These are phyloP conservation scores for Cyclargus thomasi DNA, from an alignment of 1,140 invertebrate species.

Conservation along the genomic window DNA sequence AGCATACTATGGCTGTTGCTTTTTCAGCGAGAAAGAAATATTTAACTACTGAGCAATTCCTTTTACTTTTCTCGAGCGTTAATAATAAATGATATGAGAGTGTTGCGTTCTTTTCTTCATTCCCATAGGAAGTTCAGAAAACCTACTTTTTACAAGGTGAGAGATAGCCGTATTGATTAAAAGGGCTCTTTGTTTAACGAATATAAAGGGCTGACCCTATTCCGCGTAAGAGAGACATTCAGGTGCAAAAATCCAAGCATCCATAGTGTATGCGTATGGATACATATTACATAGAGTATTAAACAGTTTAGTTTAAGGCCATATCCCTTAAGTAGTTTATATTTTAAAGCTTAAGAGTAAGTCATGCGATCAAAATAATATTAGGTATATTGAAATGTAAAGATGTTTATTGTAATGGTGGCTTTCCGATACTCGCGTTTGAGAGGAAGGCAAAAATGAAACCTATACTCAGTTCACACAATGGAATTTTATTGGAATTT, in stretches of 20 bases:
- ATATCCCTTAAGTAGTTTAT: too few species aligned
- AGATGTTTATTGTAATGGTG: too few species aligned
- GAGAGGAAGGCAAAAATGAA: too few species aligned
- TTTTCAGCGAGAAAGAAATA: neutral
- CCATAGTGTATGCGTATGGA: neutral
- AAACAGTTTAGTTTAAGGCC: neutral
- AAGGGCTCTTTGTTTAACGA: neutral
- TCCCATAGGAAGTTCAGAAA: neutral
- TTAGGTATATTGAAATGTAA: too few species aligned
- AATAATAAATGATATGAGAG: neutral
- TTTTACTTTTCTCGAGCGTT: neutral
- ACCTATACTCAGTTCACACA: too few species aligned
- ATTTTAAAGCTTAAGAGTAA: too few species aligned
- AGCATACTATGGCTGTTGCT: neutral
- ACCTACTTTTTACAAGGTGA: neutral
- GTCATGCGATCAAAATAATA: too few species aligned
- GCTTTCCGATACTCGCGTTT: too few species aligned
- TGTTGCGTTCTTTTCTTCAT: neutral
- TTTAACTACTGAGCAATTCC: neutral
- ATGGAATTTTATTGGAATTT: too few species aligned
- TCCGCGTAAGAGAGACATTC: neutral
- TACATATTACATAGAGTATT: neutral
- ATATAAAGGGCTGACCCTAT: neutral
- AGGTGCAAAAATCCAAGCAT: neutral
- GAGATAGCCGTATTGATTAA: neutral